Evolutionary conservation across 2,113 vertebrate species (phyloP).

Genomic region (Ranitomeya variabilis): DNA sequence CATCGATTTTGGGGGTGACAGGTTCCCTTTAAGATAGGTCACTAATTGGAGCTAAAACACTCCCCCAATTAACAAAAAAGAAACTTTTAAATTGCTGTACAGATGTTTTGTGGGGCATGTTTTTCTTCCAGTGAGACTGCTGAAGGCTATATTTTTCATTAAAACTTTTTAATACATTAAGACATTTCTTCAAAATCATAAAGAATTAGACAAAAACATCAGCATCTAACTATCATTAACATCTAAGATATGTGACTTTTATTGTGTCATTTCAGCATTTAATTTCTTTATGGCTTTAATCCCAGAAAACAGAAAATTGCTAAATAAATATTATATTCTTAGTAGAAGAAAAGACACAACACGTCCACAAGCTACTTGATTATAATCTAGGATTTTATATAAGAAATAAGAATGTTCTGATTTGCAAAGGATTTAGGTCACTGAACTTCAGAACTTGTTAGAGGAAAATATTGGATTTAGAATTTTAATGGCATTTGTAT

Average conservation of each 20-base stretch:
- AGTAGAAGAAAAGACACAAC: background rate
- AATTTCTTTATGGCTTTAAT: constrained; percentile 10
- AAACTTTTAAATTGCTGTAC: too few species aligned
- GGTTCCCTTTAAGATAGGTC: too few species aligned
- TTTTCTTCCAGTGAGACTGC: too few species aligned
- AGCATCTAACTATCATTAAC: constrained; percentile 36
- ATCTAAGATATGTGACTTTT: constrained; percentile 27
- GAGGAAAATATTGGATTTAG: constrained; percentile 22
- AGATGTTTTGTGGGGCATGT: too few species aligned
- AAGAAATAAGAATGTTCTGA: constrained; percentile 12
- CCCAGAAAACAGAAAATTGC: background rate
- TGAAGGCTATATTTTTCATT: too few species aligned
- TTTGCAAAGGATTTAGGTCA: constrained; percentile 19
- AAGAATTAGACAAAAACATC: background rate
- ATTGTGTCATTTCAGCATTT: constrained; percentile 30
- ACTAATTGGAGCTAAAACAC: too few species aligned
- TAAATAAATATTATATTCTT: constrained; percentile 21
- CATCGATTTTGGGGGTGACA: too few species aligned
- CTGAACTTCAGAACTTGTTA: constrained; percentile 29
- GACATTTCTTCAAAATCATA: background rate
- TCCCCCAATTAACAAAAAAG: too few species aligned
- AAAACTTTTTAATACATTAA: background rate
- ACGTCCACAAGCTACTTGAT: background rate
- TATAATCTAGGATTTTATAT: background rate
- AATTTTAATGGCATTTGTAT: constrained; percentile 30